A percentile compares a stretch with the other conserved stretches of the same genome.
These are phyloP conservation scores for Operophtera brumata DNA, from an alignment of 2,888 invertebrate species.

Conservation along the genomic window DNA sequence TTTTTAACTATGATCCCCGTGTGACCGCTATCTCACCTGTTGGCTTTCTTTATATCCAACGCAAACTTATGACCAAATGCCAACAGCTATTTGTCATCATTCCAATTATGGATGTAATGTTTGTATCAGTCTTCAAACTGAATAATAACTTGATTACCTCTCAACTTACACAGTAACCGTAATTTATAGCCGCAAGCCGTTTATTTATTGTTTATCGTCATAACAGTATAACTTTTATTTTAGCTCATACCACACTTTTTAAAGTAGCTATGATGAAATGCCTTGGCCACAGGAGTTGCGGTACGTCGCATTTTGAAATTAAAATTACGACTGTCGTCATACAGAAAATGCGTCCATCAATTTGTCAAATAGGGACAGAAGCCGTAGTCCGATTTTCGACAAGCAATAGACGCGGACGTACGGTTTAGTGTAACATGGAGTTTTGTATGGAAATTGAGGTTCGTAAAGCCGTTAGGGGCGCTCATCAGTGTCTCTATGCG, in stretches of 20 bases:
- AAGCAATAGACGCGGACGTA: too few relatives aligned
- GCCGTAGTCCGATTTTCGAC: too few relatives aligned
- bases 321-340: too few relatives aligned
- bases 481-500: too few relatives aligned
- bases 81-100: constrained; percentile 9
- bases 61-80: neutral
- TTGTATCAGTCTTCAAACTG: constrained; percentile 13
- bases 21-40: too few relatives aligned
- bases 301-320: neutral
- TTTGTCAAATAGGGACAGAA: too few relatives aligned
- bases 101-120: constrained; percentile 10
- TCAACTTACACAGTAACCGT: constrained; percentile 25
- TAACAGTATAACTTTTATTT: constrained; percentile 19
- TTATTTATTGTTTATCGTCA: constrained; percentile 28
- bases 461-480: too few relatives aligned
- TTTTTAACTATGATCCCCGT: too few relatives aligned
- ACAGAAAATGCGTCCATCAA: too few relatives aligned
- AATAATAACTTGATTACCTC: constrained; percentile 22
- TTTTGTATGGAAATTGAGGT: too few relatives aligned
- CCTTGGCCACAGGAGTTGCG: neutral
- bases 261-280: constrained; percentile 5
- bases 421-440: too few relatives aligned
- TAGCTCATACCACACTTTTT: constrained; percentile 6
- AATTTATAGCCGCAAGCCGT: constrained; percentile 21
- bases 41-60: neutral